Evolutionary conservation across 2,888 invertebrate species (phyloP).

Genomic region (Gymnosoma rotundatum): DNA sequence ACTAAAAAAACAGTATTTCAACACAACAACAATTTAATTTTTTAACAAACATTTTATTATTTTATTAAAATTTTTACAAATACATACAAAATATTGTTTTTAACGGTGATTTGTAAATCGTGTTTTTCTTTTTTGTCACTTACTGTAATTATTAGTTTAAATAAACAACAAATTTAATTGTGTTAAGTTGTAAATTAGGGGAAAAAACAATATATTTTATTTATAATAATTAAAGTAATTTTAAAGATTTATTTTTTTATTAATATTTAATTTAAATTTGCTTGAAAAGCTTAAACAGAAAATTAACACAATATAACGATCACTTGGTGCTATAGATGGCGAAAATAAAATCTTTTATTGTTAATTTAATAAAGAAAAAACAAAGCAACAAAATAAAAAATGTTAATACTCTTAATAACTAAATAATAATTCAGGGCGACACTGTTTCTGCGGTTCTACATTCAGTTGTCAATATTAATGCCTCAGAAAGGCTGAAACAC

Average conservation of each 20-base stretch:
- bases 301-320: conserved; percentile 17
- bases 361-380: background rate
- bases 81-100: background rate
- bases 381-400: background rate
- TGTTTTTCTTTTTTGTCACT: conserved; percentile 1
- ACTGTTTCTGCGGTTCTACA: no score
- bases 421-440: no score
- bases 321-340: conserved; percentile 64
- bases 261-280: conserved; percentile 37
- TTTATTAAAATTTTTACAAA: background rate
- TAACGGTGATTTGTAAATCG: background rate
- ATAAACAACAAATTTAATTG: conserved; percentile 27
- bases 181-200: conserved; percentile 50
- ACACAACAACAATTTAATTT: background rate
- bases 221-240: conserved; percentile 16
- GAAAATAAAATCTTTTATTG: conserved; percentile 22
- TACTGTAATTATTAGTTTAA: conserved; percentile 29
- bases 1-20: conserved; percentile 1
- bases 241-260: conserved; percentile 18
- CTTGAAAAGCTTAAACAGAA: conserved; percentile 29
- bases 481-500: no score
- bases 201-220: conserved; percentile 25
- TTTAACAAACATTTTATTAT: background rate
- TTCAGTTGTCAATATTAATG: no score
- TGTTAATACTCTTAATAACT: background rate